Evolutionary conservation across 2,113 vertebrate genomes (phyloP).

Genomic region (Albula goreensis): DNA sequence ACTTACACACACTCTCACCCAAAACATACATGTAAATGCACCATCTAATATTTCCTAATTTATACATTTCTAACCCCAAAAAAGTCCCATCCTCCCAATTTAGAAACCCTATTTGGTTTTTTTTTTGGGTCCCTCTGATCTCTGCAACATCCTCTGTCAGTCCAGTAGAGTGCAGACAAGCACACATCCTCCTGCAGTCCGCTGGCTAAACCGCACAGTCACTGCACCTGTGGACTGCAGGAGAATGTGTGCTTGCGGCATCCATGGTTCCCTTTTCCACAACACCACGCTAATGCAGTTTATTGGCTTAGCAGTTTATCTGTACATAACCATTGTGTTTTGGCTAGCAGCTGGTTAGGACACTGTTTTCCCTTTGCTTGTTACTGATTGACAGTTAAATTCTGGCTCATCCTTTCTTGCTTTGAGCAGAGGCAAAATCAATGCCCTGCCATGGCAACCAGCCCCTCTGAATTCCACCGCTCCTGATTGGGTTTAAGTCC

Average conservation of each 20-base stretch:
- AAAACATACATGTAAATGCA: too few relatives aligned
- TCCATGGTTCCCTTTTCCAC: too few relatives aligned
- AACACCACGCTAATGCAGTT: background rate
- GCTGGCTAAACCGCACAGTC: background rate
- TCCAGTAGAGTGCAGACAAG: background rate
- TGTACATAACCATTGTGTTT: background rate
- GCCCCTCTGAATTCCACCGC: background rate
- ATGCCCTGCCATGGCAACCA: conserved; percentile 7
- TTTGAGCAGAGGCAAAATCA: background rate
- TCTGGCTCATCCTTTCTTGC: background rate
- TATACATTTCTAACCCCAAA: too few relatives aligned
- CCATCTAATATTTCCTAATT: too few relatives aligned
- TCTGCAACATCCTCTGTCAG: background rate
- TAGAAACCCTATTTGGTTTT: background rate
- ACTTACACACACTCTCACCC: too few relatives aligned
- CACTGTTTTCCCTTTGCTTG: background rate
- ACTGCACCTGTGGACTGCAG: background rate
- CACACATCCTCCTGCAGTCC: background rate
- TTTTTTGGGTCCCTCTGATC: background rate
- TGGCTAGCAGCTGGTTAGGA: background rate
- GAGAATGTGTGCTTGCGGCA: background rate
- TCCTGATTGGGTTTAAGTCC: background rate
- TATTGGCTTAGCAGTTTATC: background rate
- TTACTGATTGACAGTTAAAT: background rate
- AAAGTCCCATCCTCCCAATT: too few relatives aligned